Percentiles rank a stretch among this genome's conserved stretches.
Evolutionary conservation across 1,140 invertebrate genomes (phyloP).

Genomic region (Aporrectodea caliginosa): DNA sequence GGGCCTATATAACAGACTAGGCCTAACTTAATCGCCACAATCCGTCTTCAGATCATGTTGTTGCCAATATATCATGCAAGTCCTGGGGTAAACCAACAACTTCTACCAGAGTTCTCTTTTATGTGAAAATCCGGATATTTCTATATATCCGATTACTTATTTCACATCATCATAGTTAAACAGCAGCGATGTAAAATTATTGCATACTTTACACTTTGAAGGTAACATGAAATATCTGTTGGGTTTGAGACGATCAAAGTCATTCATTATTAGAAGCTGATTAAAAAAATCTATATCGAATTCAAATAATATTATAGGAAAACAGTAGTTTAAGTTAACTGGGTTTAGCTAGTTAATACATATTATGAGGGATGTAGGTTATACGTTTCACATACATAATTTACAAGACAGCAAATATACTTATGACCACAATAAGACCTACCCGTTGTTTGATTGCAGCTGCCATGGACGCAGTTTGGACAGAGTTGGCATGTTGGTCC

Average conservation of each 20-base stretch:
- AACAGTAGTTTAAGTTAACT: no score
- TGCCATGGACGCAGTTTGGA: slow-evolving; percentile 32
- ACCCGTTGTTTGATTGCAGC: slow-evolving; percentile 29
- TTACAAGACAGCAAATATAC: neutral
- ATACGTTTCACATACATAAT: neutral
- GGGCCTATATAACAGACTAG: neutral
- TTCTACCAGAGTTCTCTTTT: no score
- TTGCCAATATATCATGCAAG: no score
- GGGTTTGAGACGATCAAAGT: no score
- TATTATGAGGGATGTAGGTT: neutral
- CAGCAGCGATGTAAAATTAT: no score
- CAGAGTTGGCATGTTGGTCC: slow-evolving; percentile 35
- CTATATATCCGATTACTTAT: neutral
- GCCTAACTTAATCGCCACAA: neutral
- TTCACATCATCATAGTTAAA: no score
- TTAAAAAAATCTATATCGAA: no score
- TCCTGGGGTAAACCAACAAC: neutral
- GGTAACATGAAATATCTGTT: no score
- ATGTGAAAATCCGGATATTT: neutral
- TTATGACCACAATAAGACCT: neutral
- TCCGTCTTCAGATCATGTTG: slow-evolving; percentile 24
- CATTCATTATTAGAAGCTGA: no score
- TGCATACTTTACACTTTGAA: no score
- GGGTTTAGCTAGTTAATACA: no score
- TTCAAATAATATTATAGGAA: no score